Base-by-base conservation (phyloP, 2,113 vertebrate genomes). In the Forbesichthys agassizii region DNA sequence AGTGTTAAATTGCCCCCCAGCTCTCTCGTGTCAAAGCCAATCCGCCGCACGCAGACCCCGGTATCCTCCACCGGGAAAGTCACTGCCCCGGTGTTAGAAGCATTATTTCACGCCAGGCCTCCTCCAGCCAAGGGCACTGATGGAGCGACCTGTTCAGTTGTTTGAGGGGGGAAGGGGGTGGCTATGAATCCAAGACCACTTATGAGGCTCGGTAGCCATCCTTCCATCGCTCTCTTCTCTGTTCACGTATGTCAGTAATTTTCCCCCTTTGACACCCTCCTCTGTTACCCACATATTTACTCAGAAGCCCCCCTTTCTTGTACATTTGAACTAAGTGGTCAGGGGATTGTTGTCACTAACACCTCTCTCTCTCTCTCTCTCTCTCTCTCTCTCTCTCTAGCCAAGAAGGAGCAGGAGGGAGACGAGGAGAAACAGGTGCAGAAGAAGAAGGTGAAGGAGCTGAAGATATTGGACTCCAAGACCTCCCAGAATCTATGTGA, bases 401-500 rank as follows among this genome's bases (percentile, higher is more conserved):
- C 86, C 75, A 96, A 95, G 81, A 95, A 94, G 74, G 93, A 94
- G 33, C 90, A 93, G 51, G 94, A 94, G 47, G 90, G 83, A 3
- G 88, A 76, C 54, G 93, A 93, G 33, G 94, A 95, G 11, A 95
- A 95, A 78, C 84, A 78, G 51, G 9, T 61, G 9, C 91, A 91
- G 68, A 96, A 96, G 90, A 95, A 95, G 91, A 96, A 96, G 74
- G 91, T 91, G 51, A 96, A 95, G 80, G 95, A 96, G 84, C 87
- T 96, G 68, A 95, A 94, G 75, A 81, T 95, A 20, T 65, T 96
- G 63, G 93, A 95, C 78, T 59, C 82, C 12, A 96, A 95, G 83
- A 75, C 81, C 1, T 93, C 95, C 18, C 95, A 96, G 84, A 93
- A 94, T 80, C 93, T 96, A 33, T 96, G 95, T 95, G 83, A 94